Base-by-base conservation (phyloP, 53 echinoderm and acorn worm genomes). In the Actinopyga echinites region DNA sequence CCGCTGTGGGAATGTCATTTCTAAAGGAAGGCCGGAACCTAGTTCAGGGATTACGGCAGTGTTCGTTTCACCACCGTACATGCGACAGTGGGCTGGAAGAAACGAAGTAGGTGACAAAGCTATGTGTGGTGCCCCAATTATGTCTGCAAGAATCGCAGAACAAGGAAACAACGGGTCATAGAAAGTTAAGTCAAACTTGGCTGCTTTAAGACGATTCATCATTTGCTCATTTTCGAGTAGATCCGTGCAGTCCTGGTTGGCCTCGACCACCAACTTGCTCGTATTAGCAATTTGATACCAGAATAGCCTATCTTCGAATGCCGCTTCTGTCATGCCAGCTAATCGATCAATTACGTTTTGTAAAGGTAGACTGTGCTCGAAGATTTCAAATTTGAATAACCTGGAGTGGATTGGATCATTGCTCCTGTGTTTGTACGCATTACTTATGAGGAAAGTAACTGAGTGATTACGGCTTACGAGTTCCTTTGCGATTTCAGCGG, bases 1-100 rank as follows among this genome's bases (percentile, higher is more conserved):
- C 20, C 95, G 88, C 49, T 95, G 86, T 0, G 26, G 28, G 30
- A 95, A 81, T 29, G 75, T 82, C 95, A 95, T 95, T 12, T 86
- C 56, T 45, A 91, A 84, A n/a, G 95, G 83, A 15, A 84, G 87
- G 9, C 80, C 81, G 7, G 83, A 86, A 31, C 57, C 66, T 1
- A 57, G 24, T 30, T 84, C 89, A 0, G 95, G 95, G 21, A 73
- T 43, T 38, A 82, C 87, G 29, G 95, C 87, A 8, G 83, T 66
- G 56, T 85, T 90, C 49, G 67, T 90, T 4, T 87, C 60, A 15
- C 82, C 55, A 17, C 93, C 93, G 8, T 84, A 29, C 31, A 75
- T 64, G 61, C 78, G 68, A 30, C 40, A 59, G 58, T 80, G 30
- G 6, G 81, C 81, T 1, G 81, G 36, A 0, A 80, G 40, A 82